Evolutionary conservation across 1,140 invertebrate species (phyloP).

Genomic region (Penaeus japonicus): DNA sequence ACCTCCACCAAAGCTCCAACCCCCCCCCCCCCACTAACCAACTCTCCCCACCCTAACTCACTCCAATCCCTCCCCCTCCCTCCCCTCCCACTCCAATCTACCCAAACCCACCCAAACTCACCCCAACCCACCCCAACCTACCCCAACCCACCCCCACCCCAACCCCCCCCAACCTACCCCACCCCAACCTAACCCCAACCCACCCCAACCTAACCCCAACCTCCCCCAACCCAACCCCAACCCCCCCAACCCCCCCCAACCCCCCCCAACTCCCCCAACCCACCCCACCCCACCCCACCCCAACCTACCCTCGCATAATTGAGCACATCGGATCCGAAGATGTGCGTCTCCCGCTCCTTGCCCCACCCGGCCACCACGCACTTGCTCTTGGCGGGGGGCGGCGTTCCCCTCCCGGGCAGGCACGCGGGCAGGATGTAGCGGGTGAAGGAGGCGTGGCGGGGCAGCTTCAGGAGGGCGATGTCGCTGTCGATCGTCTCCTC

Average conservation of each 20-base stretch:
- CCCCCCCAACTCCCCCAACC: background rate
- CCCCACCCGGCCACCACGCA: conserved; percentile 84
- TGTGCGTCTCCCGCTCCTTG: conserved; percentile 75
- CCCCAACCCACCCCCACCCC: no score
- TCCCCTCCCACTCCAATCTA: no score
- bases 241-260: background rate
- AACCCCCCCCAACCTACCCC: no score
- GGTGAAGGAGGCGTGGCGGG: conserved; percentile 66
- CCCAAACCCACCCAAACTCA: no score
- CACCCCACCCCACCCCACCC: background rate
- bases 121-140: no score
- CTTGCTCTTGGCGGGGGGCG: conserved; percentile 68
- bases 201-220: background rate
- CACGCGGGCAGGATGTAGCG: conserved; percentile 61
- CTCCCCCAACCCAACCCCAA: background rate
- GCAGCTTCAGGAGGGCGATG: conserved; percentile 81
- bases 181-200: background rate
- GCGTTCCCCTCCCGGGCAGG: conserved; percentile 73
- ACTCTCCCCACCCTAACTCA: background rate
- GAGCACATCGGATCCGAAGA: conserved; percentile 77
- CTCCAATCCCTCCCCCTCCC: background rate
- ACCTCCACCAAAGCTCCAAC: background rate
- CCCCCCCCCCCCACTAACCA: background rate
- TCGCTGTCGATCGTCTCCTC: conserved; percentile 89
- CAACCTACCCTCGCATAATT: conserved; percentile 75